Evolutionary conservation across 2,888 invertebrate species (phyloP).

Genomic region (Steromphala cineraria): DNA sequence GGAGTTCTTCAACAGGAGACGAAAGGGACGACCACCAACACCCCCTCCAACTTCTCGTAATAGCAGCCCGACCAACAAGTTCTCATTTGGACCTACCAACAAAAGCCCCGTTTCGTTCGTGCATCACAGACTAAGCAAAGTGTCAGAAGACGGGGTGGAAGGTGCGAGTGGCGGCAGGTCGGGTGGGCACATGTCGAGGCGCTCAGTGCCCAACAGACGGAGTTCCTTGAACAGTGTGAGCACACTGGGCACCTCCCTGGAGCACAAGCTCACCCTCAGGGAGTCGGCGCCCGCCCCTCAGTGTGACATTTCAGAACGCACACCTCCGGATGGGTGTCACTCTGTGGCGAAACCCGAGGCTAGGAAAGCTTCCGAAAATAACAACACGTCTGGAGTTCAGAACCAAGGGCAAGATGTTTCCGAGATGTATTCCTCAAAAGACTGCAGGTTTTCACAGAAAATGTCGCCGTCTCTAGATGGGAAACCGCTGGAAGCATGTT

Average conservation of each 20-base stretch:
- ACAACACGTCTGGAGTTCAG: neutral
- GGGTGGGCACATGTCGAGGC: too few relatives aligned
- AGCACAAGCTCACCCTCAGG: neutral
- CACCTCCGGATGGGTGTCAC: neutral
- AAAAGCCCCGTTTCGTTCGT: slow-evolving; percentile 33
- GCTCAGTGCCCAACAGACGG: neutral
- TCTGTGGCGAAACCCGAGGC: neutral
- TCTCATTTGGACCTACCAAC: slow-evolving; percentile 22
- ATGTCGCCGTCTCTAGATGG: neutral
- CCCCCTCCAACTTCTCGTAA: slow-evolving; percentile 25
- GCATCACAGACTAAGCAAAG: slow-evolving; percentile 37
- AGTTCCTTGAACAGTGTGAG: neutral
- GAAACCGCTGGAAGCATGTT: neutral
- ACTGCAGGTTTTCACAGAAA: slow-evolving; percentile 2
- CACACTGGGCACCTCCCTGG: neutral
- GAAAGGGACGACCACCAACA: slow-evolving; percentile 30
- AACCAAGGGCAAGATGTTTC: neutral
- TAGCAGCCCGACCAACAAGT: slow-evolving; percentile 20
- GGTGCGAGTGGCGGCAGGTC: neutral
- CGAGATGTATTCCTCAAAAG: neutral
- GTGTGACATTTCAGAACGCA: neutral
- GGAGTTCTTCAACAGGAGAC: slow-evolving; percentile 33
- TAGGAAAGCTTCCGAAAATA: neutral
- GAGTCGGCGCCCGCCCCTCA: neutral
- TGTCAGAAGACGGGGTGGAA: slow-evolving; percentile 28